phyloP scores from a whole-genome alignment of 2,113 vertebrate genomes.

The Tympanuchus pallidicinctus region DNA sequence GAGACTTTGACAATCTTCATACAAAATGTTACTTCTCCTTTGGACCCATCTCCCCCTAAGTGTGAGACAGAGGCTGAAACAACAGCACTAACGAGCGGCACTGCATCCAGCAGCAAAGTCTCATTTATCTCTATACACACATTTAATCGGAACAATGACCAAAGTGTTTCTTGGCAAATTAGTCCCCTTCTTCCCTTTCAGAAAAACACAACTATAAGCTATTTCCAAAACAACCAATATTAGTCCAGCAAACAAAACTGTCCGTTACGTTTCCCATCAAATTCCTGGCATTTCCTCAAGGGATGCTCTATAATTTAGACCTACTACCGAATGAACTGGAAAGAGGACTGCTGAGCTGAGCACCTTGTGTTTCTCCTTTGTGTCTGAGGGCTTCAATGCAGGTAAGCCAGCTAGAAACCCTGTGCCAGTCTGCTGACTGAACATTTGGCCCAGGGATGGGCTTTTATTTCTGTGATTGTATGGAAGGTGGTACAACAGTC shows the following conservation, averaged over 20 bases:
- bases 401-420: not conserved
- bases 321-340: not conserved
- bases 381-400: not conserved
- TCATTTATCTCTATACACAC: constrained; percentile 25
- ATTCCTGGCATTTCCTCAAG: not conserved
- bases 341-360: not conserved
- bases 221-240: constrained; percentile 55
- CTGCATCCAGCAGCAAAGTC: not conserved
- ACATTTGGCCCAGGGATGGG: accelerated
- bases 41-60: constrained; percentile 8
- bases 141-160: constrained; percentile 48
- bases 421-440: not conserved
- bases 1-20: not conserved
- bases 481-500: not conserved
- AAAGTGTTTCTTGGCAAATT: constrained; percentile 55
- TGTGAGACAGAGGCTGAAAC: not conserved
- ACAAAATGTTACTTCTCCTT: not conserved
- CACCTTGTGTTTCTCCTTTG: not conserved
- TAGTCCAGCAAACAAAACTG: constrained; percentile 24
- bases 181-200: not conserved
- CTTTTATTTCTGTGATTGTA: not conserved
- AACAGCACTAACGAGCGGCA: not conserved
- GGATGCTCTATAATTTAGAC: not conserved
- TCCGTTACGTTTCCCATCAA: not conserved
- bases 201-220: constrained; percentile 39